These are phyloP conservation scores for Periophthalmus modestus DNA, from an alignment of 2,113 vertebrate species.

Conservation along the genomic window DNA sequence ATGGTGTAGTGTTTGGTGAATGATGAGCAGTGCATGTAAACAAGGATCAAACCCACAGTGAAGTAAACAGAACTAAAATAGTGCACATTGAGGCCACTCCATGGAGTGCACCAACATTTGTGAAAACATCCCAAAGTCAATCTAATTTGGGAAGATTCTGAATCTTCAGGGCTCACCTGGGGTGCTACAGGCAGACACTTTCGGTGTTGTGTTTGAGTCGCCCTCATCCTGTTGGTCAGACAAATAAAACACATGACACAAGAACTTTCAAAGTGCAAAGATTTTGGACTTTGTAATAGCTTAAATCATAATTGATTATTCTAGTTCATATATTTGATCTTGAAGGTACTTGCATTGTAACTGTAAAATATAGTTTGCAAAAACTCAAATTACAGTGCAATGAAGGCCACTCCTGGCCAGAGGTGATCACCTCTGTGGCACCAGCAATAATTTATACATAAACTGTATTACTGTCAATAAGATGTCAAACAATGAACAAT, in stretches of 20 bases:
- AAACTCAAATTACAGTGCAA: not conserved
- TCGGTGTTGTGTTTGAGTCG: constrained; percentile 83
- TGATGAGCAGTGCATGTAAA: too few species aligned
- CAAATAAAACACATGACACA: constrained; percentile 6
- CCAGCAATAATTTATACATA: not conserved
- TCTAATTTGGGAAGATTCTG: not conserved
- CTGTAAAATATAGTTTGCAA: too few species aligned
- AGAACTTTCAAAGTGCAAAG: not conserved
- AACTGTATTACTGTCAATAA: not conserved
- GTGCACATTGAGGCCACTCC: too few species aligned
- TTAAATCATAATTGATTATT: not conserved
- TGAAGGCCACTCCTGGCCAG: not conserved
- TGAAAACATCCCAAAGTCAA: not conserved
- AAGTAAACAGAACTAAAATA: too few species aligned
- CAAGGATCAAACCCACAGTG: too few species aligned
- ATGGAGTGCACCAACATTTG: too few species aligned
- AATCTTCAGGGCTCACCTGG: constrained; percentile 82
- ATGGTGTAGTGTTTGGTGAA: too few species aligned
- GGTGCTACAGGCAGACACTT: constrained; percentile 91
- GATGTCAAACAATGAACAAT: not conserved
- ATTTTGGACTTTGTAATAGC: not conserved
- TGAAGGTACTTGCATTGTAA: not conserved
- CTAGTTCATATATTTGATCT: not conserved
- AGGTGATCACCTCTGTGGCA: too few species aligned
- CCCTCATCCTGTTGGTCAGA: constrained; percentile 85